These are phyloP conservation scores for Mesopsocus fuscifrons DNA, from an alignment of 2,888 invertebrate species.

Conservation along the genomic window DNA sequence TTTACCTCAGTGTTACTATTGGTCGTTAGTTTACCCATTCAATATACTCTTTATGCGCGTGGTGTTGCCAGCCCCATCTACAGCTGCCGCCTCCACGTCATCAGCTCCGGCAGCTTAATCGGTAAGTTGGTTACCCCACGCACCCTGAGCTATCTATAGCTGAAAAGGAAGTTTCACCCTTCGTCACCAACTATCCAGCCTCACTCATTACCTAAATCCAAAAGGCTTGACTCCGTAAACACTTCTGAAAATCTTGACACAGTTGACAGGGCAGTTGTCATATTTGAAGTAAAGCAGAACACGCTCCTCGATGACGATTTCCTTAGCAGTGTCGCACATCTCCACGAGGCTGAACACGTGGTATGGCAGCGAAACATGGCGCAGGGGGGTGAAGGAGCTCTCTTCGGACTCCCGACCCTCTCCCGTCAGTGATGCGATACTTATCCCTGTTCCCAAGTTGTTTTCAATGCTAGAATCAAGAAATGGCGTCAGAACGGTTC, in stretches of 20 bases:
- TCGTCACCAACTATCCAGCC: no score
- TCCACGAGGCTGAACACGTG: constrained; percentile 86
- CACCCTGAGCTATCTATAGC: no score
- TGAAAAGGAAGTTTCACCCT: no score
- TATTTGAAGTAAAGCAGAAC: constrained; percentile 91
- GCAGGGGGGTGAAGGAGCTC: constrained; percentile 75
- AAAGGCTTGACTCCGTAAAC: constrained; percentile 68
- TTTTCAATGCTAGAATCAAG: constrained; percentile 36
- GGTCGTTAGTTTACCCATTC: no score
- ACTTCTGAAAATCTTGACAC: constrained; percentile 90
- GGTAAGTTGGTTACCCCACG: no score
- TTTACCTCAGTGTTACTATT: no score
- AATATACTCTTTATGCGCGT: no score
- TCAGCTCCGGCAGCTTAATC: no score
- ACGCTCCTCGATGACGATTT: constrained; percentile 73
- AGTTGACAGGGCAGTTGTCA: constrained; percentile 88
- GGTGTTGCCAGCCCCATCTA: no score
- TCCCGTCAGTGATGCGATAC: constrained; percentile 76
- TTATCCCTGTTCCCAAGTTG: constrained; percentile 78
- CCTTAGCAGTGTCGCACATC: constrained; percentile 90
- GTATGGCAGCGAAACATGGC: constrained; percentile 66
- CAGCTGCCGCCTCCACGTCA: no score
- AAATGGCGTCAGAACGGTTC: constrained; percentile 1
- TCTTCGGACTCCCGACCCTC: constrained; percentile 76
- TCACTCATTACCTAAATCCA: constrained; percentile 57